Percentiles rank a stretch among this genome's conserved stretches.
These are phyloP conservation scores for Galeopterus variegatus DNA, from an alignment of 2,113 vertebrate genomes.

Conservation along the genomic window DNA sequence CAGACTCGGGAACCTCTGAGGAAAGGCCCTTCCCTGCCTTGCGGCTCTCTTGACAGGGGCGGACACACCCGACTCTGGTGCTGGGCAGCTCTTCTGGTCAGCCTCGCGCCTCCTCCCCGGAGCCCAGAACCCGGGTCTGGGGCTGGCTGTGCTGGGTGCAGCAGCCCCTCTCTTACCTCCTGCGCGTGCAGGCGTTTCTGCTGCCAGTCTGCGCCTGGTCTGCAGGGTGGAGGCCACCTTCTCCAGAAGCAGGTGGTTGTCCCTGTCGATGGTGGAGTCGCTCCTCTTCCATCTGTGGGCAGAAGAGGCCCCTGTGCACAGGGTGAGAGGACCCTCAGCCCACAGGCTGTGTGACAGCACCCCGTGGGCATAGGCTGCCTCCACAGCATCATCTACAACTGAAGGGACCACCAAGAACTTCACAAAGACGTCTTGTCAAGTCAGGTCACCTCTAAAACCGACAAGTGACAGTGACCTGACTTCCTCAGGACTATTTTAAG, in stretches of 20 bases:
- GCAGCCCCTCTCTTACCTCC: constrained; percentile 84
- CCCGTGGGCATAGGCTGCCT: fast-evolving
- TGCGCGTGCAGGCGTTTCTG: constrained; percentile 84
- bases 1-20: background rate
- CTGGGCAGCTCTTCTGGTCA: background rate
- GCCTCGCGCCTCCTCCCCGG: background rate
- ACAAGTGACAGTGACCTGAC: too few relatives aligned
- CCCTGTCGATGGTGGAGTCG: constrained; percentile 84
- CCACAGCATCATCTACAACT: too few relatives aligned
- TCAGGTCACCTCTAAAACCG: background rate
- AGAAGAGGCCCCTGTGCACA: background rate
- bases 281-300: constrained; percentile 87
- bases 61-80: background rate
- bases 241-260: constrained; percentile 88
- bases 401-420: too few relatives aligned
- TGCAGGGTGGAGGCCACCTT: constrained; percentile 89
- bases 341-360: background rate
- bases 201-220: constrained; percentile 86
- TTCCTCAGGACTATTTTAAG: background rate
- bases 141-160: fast-evolving
- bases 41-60: background rate
- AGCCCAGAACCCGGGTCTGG: background rate
- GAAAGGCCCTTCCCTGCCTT: background rate
- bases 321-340: too few relatives aligned
- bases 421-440: background rate